Base-by-base conservation (phyloP, 2,888 invertebrate genomes). In the Ophioninae sp. region DNA sequence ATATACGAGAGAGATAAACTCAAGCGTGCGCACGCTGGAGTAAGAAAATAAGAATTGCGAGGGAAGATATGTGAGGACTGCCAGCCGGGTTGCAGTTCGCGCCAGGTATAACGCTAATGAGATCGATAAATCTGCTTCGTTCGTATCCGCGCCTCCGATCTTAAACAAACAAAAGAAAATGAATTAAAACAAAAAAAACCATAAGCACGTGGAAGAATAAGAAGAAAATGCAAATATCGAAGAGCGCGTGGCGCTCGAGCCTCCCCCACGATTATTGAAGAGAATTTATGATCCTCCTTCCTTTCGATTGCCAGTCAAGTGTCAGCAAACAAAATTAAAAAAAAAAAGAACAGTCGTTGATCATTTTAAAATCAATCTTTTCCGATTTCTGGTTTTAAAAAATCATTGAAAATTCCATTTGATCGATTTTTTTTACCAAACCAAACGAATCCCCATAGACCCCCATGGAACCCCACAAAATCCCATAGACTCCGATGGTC, bases 51-150 rank as follows among this genome's bases (percentile, higher is more conserved):
- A 76, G 62, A 75, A 82, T 68, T 64, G 50, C 13, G 80, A 74
- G 77, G 62, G 30, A 73, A 67, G 67, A 59, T 41, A 65, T 10
- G 73, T 30, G 73, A 59, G 59, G 44, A 76, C 64, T 77, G 41
- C 62, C 75, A 75, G 78, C 78, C 13, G 8, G 44, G 10, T 69
- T 59, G 77, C 57, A 75, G 73, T 72, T 61, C 64, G 65, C 64
- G 61, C 65, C 76, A 62, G 67, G 73, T 73, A 68, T 80, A 79
- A 80, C 85, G 81, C 79, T 85, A 85, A 85, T 81, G 81, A 85
- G 85, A 85, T 85, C 85, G 81, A 85, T 85, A 79, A 85, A 85
- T 85, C 81, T 70, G 68, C 37, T 73, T 50, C 77, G 65, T 81
- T 70, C 61, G 72, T 73, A 75, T 67, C 77, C 81, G 65, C 44